phyloP scores from a whole-genome alignment of 2,888 invertebrate species.

The Drosophila suboccidentalis region DNA sequence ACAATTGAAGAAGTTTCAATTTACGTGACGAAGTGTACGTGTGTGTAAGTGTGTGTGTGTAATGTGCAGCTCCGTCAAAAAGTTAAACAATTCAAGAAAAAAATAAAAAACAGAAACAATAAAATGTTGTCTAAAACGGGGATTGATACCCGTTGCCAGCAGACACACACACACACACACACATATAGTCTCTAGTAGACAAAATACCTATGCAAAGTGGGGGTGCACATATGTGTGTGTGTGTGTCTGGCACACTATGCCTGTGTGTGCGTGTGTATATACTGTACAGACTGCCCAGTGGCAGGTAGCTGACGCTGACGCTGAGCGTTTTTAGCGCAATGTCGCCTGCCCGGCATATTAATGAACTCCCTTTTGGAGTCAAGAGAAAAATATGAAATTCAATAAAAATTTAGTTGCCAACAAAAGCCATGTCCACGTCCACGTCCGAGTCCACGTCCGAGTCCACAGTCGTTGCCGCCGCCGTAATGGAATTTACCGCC shows the following conservation, averaged over 20 bases:
- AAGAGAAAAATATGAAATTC: constrained; percentile 72
- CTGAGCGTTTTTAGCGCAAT: constrained; percentile 69
- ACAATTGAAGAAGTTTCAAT: constrained; percentile 80
- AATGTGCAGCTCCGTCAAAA: constrained; percentile 48
- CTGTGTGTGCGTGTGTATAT: constrained; percentile 19
- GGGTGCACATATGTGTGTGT: constrained; percentile 57
- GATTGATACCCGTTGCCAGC: constrained; percentile 73
- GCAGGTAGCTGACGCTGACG: constrained; percentile 65
- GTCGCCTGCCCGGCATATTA: constrained; percentile 76
- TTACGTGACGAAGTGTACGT: constrained; percentile 37
- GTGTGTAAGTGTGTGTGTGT: constrained; percentile 28
- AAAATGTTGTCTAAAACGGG: constrained; percentile 73
- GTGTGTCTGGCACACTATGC: constrained; percentile 11
- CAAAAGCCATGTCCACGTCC: constrained; percentile 66
- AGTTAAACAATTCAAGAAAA: constrained; percentile 39
- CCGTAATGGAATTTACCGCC: constrained; percentile 55
- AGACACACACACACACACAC: constrained; percentile 32
- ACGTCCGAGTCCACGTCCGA: constrained; percentile 24
- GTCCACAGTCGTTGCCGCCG: constrained; percentile 15
- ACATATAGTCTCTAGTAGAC: constrained; percentile 16
- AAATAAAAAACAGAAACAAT: constrained; percentile 23
- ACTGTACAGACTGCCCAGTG: constrained; percentile 59
- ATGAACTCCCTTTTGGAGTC: constrained; percentile 76
- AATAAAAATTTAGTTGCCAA: constrained; percentile 73
- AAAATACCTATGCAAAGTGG: constrained; percentile 63